Base-by-base conservation (phyloP, 2,797 vertebrate species). In the Hylomyscus alleni region DNA sequence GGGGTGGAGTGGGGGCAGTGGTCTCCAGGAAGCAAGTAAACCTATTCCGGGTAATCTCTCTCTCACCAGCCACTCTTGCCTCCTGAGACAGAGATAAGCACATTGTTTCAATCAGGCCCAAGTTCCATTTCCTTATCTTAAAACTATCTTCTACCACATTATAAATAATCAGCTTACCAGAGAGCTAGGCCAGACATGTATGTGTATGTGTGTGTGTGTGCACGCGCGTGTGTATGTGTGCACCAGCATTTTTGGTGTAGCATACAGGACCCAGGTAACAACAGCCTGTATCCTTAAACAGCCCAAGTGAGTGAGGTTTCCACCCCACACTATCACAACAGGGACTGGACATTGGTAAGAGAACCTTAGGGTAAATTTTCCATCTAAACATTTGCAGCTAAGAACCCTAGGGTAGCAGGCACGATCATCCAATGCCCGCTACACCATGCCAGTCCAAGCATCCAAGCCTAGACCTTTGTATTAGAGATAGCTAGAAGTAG, bases 161-260 rank as follows among this genome's bases (percentile, higher is more conserved):
- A 97, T 98, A 98, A 98, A 98, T 98, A 98, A 98, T 62, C 13
- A 95, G 93, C 93, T 97, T 97, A 96, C 89, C 60, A 78, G 76
- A 94, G 97, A 98, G 73, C n/a, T 17, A 31, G 67, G 47, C 89
- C 91, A 96, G 89, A 75, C 24, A 22, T 20, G 19, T 52, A 8
- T 80, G n/a, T 26, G 31, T 65, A 58, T 50, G n/a, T 47, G 17
- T 44, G 37, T 4, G 69, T 54, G 12, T n/a, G 40, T 24, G 47
- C 15, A 31, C 78, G 37, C 44, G 56, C 60, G 54, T 82, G 54
- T 80, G 31, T 80, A 52, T 54, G 31, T 52, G 77, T 80, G 31
- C 12, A 37, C 31, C 34, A n/a, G 12, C 44, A 50, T 34, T 47
- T 29, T 75, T 73, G 20, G 31, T 14, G 14, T 47, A 58, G 77